Conservation (phyloP, 2,113 vertebrate species). For the Petrocephalus microphthalmus region DNA sequence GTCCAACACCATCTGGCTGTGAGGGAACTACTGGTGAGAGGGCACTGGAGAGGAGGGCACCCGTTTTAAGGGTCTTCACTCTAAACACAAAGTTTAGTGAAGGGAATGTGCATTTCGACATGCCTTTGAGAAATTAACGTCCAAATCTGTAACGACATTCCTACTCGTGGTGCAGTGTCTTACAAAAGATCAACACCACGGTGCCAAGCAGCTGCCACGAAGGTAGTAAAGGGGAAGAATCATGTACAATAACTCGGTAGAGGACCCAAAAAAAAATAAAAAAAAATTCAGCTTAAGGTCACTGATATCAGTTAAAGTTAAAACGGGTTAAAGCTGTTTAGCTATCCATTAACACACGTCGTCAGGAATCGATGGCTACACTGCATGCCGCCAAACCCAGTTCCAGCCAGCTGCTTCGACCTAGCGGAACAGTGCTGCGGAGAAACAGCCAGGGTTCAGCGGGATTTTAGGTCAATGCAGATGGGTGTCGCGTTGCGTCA, state of each 20-base stretch:
- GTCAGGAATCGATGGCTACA: neutral
- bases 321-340: neutral
- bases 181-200: neutral
- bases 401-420: neutral
- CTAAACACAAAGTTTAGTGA: neutral
- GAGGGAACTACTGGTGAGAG: neutral
- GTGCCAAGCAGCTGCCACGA: neutral
- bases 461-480: conserved; percentile 18
- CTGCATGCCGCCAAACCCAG: too few species aligned
- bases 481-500: neutral
- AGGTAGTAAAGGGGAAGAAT: neutral
- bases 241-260: neutral
- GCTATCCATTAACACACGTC: neutral
- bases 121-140: neutral
- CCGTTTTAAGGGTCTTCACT: neutral
- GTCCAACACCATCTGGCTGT: neutral
- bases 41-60: neutral
- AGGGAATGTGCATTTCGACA: neutral
- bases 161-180: neutral
- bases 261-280: neutral
- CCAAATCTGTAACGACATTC: neutral
- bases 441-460: neutral
- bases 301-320: conserved; percentile 1
- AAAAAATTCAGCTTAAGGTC: neutral
- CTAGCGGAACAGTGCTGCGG: neutral